Percentiles rank a stretch among this genome's conserved stretches.
Evolutionary conservation across 2,797 vertebrate species (phyloP).

Genomic region (Nyctalus aviator): DNA sequence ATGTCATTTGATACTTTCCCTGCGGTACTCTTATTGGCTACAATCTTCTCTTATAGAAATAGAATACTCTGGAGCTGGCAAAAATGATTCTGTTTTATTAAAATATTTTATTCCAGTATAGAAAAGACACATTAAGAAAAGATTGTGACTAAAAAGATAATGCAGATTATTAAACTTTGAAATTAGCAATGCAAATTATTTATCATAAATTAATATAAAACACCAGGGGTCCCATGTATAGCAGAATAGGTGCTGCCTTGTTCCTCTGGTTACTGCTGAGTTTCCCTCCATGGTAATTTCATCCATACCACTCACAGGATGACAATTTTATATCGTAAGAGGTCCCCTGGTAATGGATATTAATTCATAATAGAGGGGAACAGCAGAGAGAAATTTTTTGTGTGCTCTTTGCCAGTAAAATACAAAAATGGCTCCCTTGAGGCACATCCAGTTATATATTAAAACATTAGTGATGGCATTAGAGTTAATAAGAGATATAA

Average conservation of each 20-base stretch:
- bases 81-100: constrained; percentile 3
- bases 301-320: constrained; percentile 79
- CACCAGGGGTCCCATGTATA: constrained; percentile 56
- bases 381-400: constrained; percentile 83
- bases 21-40: not conserved
- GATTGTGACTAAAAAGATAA: constrained; percentile 68
- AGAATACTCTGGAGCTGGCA: not conserved
- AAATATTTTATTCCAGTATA: not conserved
- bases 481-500: constrained; percentile 85
- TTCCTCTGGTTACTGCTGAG: constrained; percentile 75
- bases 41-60: not conserved
- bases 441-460: constrained; percentile 83
- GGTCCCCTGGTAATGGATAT: constrained; percentile 85
- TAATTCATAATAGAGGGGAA: constrained; percentile 87
- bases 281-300: constrained; percentile 80
- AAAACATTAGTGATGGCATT: constrained; percentile 85
- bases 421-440: constrained; percentile 85
- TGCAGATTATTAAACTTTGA: constrained; percentile 74
- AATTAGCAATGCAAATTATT: constrained; percentile 84
- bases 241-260: constrained; percentile 69
- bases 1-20: not conserved
- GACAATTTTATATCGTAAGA: constrained; percentile 86
- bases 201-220: constrained; percentile 81
- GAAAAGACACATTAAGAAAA: constrained; percentile 45
- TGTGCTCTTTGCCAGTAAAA: constrained; percentile 84